These are phyloP conservation scores for Sminthurinus aureus DNA, from an alignment of 2,888 invertebrate genomes.

Conservation along the genomic window DNA sequence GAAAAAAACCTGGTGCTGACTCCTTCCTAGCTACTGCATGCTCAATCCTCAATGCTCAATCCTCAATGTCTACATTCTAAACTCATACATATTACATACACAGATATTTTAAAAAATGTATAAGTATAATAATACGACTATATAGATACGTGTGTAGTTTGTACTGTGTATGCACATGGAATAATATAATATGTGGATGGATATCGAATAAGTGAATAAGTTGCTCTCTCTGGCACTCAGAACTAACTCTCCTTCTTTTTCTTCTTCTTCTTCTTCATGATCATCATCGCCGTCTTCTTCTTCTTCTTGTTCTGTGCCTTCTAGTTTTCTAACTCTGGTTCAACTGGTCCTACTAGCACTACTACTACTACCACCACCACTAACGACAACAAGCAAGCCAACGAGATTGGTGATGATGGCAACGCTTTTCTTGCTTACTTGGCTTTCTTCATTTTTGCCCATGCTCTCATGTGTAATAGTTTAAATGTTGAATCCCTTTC, in stretches of 20 bases:
- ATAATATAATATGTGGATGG: conserved; percentile 6
- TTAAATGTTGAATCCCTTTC: neutral
- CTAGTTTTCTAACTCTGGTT: conserved; percentile 1
- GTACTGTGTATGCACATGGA: neutral
- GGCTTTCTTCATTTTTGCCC: neutral
- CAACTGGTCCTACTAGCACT: neutral
- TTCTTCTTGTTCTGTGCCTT: neutral
- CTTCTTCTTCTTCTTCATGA: no score
- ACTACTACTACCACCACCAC: neutral
- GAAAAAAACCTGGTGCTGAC: conserved; percentile 19
- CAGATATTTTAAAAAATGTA: neutral
- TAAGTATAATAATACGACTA: neutral
- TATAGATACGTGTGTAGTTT: neutral
- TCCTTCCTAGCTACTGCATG: neutral
- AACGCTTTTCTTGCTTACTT: neutral
- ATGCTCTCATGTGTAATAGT: neutral
- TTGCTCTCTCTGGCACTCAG: conserved; percentile 17
- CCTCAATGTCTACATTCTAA: neutral
- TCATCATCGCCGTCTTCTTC: no score
- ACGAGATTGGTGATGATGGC: neutral
- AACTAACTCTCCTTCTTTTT: neutral
- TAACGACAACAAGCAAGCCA: neutral
- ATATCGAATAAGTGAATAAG: neutral
- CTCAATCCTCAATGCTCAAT: no score
- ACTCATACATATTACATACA: neutral